phyloP scores from a whole-genome alignment of 2,888 invertebrate genomes.

The Drosophila anomelani region DNA sequence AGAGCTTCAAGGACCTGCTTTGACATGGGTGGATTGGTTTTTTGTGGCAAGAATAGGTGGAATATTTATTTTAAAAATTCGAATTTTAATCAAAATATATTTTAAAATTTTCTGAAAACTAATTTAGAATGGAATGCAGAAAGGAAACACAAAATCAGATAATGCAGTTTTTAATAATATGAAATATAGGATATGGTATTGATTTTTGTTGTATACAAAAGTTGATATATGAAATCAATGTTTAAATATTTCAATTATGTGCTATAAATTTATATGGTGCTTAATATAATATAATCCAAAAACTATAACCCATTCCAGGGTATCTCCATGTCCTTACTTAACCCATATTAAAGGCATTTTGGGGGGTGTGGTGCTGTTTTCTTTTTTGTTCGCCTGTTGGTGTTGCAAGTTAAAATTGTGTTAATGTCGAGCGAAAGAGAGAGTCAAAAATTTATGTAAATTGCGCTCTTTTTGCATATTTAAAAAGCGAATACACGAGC shows the following conservation, averaged over 20 bases:
- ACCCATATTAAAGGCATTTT: conserved; percentile 11
- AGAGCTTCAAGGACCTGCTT: conserved; percentile 22
- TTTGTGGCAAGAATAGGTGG: background rate
- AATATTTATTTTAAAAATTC: background rate
- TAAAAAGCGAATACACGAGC: conserved; percentile 84
- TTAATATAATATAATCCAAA: too few species aligned
- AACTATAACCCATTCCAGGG: background rate
- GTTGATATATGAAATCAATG: too few species aligned
- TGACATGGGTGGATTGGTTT: conserved; percentile 1
- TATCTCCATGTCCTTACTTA: conserved; percentile 2
- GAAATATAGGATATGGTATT: too few species aligned
- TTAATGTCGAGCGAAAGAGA: conserved; percentile 81
- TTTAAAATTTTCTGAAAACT: background rate
- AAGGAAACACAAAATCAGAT: too few species aligned
- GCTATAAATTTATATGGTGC: too few species aligned
- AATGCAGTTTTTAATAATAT: too few species aligned
- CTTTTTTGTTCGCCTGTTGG: conserved; percentile 45
- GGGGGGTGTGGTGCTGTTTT: conserved; percentile 15
- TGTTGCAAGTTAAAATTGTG: conserved; percentile 83
- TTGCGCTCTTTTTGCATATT: conserved; percentile 85
- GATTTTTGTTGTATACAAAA: too few species aligned
- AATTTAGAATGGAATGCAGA: background rate
- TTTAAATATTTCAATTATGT: too few species aligned
- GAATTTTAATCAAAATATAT: background rate
- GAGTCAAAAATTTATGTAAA: conserved; percentile 82